These are phyloP conservation scores for Eulemur albifrons DNA, from an alignment of 2,797 vertebrate species.

Conservation along the genomic window DNA sequence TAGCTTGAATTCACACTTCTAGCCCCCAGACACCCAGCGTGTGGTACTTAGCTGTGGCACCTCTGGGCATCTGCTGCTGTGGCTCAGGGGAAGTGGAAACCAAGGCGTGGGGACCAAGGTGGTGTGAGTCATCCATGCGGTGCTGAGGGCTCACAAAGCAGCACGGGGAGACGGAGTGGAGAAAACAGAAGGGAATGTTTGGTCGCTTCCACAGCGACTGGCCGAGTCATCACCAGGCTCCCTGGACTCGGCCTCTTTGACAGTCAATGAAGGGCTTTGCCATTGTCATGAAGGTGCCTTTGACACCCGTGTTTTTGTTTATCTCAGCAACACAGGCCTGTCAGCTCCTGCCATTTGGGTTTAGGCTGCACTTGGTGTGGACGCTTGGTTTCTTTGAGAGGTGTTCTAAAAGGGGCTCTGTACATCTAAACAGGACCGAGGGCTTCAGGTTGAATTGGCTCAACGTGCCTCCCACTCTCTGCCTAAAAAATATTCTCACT, in stretches of 20 bases:
- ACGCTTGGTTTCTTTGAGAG: not conserved
- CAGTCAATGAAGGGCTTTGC: not conserved
- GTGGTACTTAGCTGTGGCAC: not conserved
- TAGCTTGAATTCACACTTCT: not conserved
- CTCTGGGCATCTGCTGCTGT: not conserved
- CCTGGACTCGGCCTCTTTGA: not conserved
- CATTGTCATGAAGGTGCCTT: not conserved
- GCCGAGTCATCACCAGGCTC: accelerated
- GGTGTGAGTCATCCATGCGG: not conserved
- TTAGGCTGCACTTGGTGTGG: not conserved
- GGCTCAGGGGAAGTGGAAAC: not conserved
- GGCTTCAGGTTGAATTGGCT: not conserved
- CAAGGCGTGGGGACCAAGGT: not conserved
- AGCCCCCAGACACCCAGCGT: not conserved
- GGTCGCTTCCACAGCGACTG: no score
- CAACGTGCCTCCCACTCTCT: not conserved
- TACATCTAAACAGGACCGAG: not conserved
- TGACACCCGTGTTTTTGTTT: not conserved
- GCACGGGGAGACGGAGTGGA: not conserved
- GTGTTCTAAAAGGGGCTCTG: not conserved
- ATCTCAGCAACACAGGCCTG: not conserved
- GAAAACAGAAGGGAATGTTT: not conserved
- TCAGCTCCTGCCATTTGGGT: not conserved
- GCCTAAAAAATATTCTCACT: not conserved
- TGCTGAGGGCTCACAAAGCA: no score